phyloP scores from a whole-genome alignment of 1,140 invertebrate species.

The Musca vetustissima region DNA sequence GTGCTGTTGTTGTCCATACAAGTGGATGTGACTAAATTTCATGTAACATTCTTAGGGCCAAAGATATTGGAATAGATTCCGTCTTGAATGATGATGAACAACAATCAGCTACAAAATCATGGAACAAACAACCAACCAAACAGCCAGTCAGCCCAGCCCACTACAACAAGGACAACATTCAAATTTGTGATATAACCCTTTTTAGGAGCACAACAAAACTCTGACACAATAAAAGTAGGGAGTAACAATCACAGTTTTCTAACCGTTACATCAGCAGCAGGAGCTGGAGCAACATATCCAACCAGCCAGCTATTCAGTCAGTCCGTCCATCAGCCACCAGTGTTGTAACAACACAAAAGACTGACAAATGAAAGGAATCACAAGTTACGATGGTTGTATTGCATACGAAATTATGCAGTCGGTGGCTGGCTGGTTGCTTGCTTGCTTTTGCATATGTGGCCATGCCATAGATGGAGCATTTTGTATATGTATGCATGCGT shows the following conservation, averaged over 20 bases:
- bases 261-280: too few relatives aligned
- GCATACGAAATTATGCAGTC: slow-evolving; percentile 18
- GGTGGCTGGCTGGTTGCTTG: background rate
- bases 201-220: background rate
- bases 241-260: too few relatives aligned
- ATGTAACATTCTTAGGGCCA: too few relatives aligned
- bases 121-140: background rate
- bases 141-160: background rate
- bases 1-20: background rate
- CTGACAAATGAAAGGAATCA: slow-evolving; percentile 22
- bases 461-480: too few relatives aligned
- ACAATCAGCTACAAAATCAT: slow-evolving; percentile 7
- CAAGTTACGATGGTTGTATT: slow-evolving; percentile 15
- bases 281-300: too few relatives aligned
- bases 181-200: background rate
- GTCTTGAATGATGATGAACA: background rate
- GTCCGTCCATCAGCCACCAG: background rate
- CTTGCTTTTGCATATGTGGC: background rate
- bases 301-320: background rate
- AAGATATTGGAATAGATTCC: background rate
- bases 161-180: background rate
- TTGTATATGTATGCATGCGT: too few relatives aligned
- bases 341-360: background rate
- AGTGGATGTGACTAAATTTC: too few relatives aligned
- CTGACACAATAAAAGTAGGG: background rate